phyloP scores from a whole-genome alignment of 92 coral and sea anemone species.

The Phenganax stokvisi region DNA sequence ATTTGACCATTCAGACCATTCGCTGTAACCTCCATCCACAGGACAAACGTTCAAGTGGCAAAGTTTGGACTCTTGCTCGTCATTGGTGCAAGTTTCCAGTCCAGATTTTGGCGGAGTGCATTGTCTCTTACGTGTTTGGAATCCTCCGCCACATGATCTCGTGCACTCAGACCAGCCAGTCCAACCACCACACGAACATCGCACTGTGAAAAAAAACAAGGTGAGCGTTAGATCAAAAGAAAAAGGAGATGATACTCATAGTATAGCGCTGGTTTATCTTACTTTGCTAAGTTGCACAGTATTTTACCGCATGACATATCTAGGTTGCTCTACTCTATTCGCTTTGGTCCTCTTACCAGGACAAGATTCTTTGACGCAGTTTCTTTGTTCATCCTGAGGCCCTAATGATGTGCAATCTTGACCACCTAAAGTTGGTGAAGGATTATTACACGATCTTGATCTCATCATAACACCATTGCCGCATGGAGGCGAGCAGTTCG shows the following conservation, averaged over 20 bases:
- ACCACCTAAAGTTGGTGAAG: constrained; percentile 26
- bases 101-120: constrained; percentile 82
- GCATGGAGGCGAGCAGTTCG: constrained; percentile 25
- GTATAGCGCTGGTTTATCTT: too few species aligned
- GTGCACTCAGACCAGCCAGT: constrained; percentile 82
- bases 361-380: constrained; percentile 65
- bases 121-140: constrained; percentile 73
- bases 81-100: constrained; percentile 65
- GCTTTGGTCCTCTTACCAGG: constrained; percentile 47
- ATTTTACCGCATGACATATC: background rate
- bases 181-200: constrained; percentile 93
- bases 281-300: background rate
- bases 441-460: constrained; percentile 25
- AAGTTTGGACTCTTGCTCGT: constrained; percentile 57
- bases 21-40: constrained; percentile 85
- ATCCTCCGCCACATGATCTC: constrained; percentile 82
- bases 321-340: background rate
- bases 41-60: constrained; percentile 83
- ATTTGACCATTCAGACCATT: constrained; percentile 81
- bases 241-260: too few species aligned
- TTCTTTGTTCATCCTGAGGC: constrained; percentile 75
- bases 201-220: constrained; percentile 43
- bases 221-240: background rate
- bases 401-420: constrained; percentile 87
- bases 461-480: constrained; percentile 35